Base-by-base conservation (phyloP, 2,113 vertebrate species). In the Ammospiza nelsoni region DNA sequence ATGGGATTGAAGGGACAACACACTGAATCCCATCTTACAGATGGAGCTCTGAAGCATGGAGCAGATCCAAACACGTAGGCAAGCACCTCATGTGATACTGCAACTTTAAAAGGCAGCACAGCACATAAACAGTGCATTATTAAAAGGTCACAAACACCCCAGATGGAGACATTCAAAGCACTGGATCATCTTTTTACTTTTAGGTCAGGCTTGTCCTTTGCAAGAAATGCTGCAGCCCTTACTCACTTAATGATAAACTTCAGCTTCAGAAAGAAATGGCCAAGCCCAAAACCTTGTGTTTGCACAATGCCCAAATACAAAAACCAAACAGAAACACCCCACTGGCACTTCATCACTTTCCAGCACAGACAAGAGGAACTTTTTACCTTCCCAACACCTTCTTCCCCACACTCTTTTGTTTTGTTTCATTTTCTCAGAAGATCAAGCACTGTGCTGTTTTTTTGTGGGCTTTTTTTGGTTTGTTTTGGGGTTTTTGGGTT, bases 71-170 rank as follows among this genome's bases (percentile, higher is more conserved):
- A 59, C 9, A 63, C 0, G 2, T 2, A 22, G 57, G 44, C 55
- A 92, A 48, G 23, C 43, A 77, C 41, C 24, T 63, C 51, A 3
- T 10, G 37, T 21, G 33, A 37, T 8, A 33, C 23, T 5, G 21
- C 73, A 80, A 80, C 66, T 75, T 90, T 58, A 67, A 88, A 86
- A 95, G 72, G 82, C 95, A 84, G 12, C n/a, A 46, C 23, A 25
- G 41, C 37, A 86, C 46, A 43, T 12, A 9, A 16, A 33, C 10
- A 4, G 44, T 17, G 43, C 59, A 31, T 58, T 88, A 88, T 54
- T 49, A 35, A 87, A 89, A 93, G n/a, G 94, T 61, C 82, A 92
- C 62, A 67, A 76, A 81, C 76, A 92, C 48, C 68, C 9, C 35
- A 88, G 54, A 91, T 17, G 5, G n/a, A 77, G 69, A 82, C 16